phyloP scores from a whole-genome alignment of 2,888 invertebrate species.

The Pherbina coryleti region DNA sequence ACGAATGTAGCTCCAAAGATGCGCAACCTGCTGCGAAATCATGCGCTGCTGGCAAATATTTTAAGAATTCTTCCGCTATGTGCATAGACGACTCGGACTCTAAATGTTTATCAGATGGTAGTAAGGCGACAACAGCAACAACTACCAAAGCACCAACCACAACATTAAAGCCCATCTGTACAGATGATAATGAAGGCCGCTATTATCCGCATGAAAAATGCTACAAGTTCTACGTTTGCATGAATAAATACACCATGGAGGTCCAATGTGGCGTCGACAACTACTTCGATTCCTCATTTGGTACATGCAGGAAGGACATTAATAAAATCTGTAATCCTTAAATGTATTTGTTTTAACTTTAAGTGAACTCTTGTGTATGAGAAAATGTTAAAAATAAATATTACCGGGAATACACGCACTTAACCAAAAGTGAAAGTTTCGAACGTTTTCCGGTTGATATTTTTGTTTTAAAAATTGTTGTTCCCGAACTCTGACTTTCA shows the following conservation, averaged over 20 bases:
- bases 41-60: neutral
- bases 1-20: constrained; percentile 35
- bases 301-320: neutral
- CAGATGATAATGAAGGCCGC: constrained; percentile 24
- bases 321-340: neutral
- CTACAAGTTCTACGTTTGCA: constrained; percentile 42
- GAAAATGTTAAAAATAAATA: too few species aligned
- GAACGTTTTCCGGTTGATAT: too few species aligned
- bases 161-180: constrained; percentile 28
- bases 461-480: too few species aligned
- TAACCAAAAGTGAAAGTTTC: too few species aligned
- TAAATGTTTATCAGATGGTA: neutral
- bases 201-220: constrained; percentile 38
- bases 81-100: neutral
- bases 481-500: too few species aligned
- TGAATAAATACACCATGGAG: constrained; percentile 16
- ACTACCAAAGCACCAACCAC: neutral
- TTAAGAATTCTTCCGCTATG: neutral
- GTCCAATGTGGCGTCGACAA: constrained; percentile 35
- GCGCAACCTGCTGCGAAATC: neutral
- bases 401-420: too few species aligned
- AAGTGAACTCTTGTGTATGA: too few species aligned
- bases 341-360: too few species aligned
- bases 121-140: neutral
- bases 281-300: constrained; percentile 23